A percentile compares a stretch with the other conserved stretches of the same genome.
Evolutionary conservation across 2,888 invertebrate species (phyloP).

Genomic region (Chymomyza amoena): DNA sequence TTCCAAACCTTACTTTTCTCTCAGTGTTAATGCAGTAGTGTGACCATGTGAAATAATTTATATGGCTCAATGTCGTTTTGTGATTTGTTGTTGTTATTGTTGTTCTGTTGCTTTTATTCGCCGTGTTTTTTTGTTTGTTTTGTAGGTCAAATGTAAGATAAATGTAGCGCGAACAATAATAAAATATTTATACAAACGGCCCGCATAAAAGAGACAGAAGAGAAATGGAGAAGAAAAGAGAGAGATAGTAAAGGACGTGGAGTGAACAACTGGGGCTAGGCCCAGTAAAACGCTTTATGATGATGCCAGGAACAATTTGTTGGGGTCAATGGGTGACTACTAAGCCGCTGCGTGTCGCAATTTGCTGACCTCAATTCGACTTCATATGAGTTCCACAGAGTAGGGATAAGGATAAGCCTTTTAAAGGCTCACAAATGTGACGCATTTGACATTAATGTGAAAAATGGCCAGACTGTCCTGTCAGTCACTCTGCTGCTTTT

Average conservation of each 20-base stretch:
- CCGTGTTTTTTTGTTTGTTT: slow-evolving; percentile 20
- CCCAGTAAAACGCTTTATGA: neutral
- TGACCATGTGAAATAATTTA: neutral
- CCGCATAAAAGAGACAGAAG: neutral
- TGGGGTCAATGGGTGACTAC: neutral
- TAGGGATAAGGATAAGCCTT: neutral
- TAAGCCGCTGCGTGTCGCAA: neutral
- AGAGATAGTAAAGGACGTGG: neutral
- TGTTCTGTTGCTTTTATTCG: slow-evolving; percentile 26
- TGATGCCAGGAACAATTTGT: neutral
- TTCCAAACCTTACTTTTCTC: too few relatives aligned
- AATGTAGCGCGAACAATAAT: slow-evolving; percentile 34
- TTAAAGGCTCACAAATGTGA: neutral
- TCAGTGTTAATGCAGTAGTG: neutral
- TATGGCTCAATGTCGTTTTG: neutral
- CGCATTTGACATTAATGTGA: neutral
- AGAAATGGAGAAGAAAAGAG: too few relatives aligned
- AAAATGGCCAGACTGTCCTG: neutral
- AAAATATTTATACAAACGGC: slow-evolving; percentile 24
- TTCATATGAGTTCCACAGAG: neutral
- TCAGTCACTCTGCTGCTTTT: neutral
- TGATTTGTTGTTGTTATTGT: neutral
- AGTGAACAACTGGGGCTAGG: neutral
- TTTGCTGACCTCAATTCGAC: neutral
- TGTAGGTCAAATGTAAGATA: slow-evolving; percentile 27